Base-by-base conservation (phyloP, 2,888 invertebrate species). In the Petrophora chlorosata region DNA sequence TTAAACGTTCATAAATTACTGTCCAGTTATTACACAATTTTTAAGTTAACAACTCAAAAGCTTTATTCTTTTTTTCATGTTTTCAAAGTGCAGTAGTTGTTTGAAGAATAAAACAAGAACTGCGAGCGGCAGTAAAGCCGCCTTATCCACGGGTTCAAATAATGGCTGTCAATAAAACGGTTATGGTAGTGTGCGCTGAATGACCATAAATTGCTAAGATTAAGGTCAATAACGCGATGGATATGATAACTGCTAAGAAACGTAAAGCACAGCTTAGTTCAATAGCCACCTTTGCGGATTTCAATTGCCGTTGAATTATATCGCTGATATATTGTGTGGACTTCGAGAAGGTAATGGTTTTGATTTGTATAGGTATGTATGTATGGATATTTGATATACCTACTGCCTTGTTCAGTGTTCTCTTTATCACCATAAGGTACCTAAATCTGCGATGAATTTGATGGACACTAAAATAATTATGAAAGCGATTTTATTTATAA, bases 201-300 rank as follows among this genome's bases (percentile, higher is more conserved):
- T 84, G 81, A 76, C 81, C 80, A 83, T 87, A 85, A 83, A 85
- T 85, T 85, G 75, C 77, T 70, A 72, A 85, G 84, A 85, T 86
- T 87, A 86, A 85, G 85, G 85, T 85, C 85, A 85, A 85, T 85
- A 85, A 75, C 79, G 81, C 83, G 74, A 80, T 80, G 78, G 70
- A 80, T 82, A 85, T 82, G 79, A 84, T 82, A 83, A 80, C 79
- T 76, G 74, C 80, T 69, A 75, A 73, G 76, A 77, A 79, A 76
- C 70, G 63, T 49, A 44, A 61, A 62, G 57, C 60, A 57, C 43
- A 54, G 55, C 44, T 60, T 56, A 56, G 55, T 61, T 52, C 59
- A 38, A 57, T 54, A 56, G 36, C 23, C 53, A 52, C 36, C 46
- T 60, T 56, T 49, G 39, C 36, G 22, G 16, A 46, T 23, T 56